Evolutionary conservation across 2,888 invertebrate genomes (phyloP).

Genomic region (Xestia c-nigrum): DNA sequence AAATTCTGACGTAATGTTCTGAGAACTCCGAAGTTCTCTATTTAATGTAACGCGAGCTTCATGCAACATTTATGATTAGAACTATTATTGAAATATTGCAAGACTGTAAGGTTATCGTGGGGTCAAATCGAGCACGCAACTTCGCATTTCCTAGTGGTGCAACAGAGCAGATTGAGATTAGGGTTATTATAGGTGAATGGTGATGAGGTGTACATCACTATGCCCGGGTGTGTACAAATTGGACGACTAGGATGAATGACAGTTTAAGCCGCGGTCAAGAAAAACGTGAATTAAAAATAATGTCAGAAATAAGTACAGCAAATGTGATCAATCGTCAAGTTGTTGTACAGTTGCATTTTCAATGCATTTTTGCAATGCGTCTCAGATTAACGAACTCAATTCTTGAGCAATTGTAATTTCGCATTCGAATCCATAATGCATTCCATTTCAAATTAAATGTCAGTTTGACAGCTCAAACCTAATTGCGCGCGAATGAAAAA

Average conservation of each 20-base stretch:
- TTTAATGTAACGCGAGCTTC: slow-evolving; percentile 38
- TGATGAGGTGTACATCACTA: slow-evolving; percentile 28
- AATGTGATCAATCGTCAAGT: not conserved
- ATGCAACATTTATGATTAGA: slow-evolving; percentile 47
- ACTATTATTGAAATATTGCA: slow-evolving; percentile 60
- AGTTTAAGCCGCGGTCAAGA: not conserved
- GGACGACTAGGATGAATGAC: not conserved
- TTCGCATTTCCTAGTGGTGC: slow-evolving; percentile 52
- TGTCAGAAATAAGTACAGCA: no score
- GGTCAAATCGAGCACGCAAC: slow-evolving; percentile 55
- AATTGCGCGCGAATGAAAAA: slow-evolving; percentile 27
- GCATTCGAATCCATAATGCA: slow-evolving; percentile 10
- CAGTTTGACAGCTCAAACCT: slow-evolving; percentile 46
- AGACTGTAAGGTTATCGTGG: slow-evolving; percentile 53
- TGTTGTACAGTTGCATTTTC: not conserved
- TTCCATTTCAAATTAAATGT: slow-evolving; percentile 26
- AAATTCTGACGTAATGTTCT: slow-evolving; percentile 18
- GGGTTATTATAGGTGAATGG: slow-evolving; percentile 46
- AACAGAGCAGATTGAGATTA: slow-evolving; percentile 46
- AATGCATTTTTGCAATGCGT: slow-evolving; percentile 1
- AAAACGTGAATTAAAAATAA: not conserved
- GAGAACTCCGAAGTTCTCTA: slow-evolving; percentile 33
- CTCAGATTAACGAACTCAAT: not conserved
- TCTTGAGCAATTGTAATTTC: slow-evolving; percentile 17
- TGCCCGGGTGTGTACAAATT: slow-evolving; percentile 16